Conservation (phyloP, 2,797 vertebrate species). For the Semotilus atromaculatus region DNA sequence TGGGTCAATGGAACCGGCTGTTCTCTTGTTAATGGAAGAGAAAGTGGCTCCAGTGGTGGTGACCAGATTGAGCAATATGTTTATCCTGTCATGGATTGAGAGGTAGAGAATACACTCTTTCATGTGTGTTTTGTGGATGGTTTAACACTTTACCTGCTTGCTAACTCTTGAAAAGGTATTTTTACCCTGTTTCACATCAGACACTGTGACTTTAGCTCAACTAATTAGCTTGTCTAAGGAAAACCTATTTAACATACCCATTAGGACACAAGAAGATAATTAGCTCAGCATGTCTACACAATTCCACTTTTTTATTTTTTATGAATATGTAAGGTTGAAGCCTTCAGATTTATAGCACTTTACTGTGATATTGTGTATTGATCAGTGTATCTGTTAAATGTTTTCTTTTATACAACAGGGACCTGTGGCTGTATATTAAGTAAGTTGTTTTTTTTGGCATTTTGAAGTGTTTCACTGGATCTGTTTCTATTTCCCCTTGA, state of each 20-base stretch:
- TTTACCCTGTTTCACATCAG: neutral
- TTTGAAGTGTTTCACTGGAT: constrained; percentile 32
- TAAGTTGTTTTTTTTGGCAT: constrained; percentile 41
- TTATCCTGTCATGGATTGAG: constrained; percentile 20
- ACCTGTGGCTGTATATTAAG: constrained; percentile 8
- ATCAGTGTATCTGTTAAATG: constrained; percentile 16
- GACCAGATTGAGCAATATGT: constrained; percentile 38
- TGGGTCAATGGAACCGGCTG: constrained; percentile 44
- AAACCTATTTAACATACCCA: neutral
- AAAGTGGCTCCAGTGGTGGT: constrained; percentile 16
- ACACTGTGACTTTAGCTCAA: neutral
- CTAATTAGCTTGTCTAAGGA: neutral
- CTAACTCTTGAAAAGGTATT: neutral
- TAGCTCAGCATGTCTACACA: neutral
- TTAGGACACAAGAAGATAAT: constrained; percentile 9
- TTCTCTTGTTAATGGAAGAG: constrained; percentile 31
- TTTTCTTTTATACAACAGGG: constrained; percentile 10
- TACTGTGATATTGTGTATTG: neutral
- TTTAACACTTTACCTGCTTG: neutral
- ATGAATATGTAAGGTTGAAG: neutral
- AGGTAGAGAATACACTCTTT: constrained; percentile 16
- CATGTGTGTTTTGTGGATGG: neutral
- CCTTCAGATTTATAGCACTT: neutral
- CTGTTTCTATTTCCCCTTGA: constrained; percentile 46
- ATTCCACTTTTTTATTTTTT: neutral